Conservation (phyloP, 2,888 invertebrate species). For the Andrena dorsata region DNA sequence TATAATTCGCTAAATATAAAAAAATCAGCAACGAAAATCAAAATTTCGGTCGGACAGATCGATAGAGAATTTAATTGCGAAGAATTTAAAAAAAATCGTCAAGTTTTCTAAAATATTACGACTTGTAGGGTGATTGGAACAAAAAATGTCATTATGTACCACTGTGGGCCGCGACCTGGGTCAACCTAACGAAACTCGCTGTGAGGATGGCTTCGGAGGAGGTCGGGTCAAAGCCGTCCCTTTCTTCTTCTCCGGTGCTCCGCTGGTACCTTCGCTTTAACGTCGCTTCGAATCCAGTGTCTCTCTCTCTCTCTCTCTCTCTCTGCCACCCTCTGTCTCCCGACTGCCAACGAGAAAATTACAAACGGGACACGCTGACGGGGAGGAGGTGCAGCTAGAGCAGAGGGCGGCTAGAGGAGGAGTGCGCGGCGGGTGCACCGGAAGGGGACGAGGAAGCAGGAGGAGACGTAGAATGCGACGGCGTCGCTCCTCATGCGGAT, state of each 20-base stretch:
- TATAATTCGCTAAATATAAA: no score
- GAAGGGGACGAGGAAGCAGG: conserved; percentile 24
- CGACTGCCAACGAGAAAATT: conserved; percentile 70
- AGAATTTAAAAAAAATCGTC: no score
- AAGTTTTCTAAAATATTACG: no score
- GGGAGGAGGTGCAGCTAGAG: conserved; percentile 25
- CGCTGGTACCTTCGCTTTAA: neutral
- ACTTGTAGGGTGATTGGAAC: no score
- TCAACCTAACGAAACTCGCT: conserved; percentile 35
- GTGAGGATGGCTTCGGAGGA: neutral
- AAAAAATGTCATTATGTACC: no score
- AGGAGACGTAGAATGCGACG: conserved; percentile 56
- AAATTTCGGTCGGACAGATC: no score
- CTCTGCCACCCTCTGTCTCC: conserved; percentile 18
- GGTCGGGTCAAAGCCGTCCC: conserved; percentile 18
- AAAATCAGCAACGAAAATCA: no score
- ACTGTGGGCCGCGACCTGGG: conserved; percentile 44
- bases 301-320: neutral
- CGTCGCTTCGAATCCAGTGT: conserved; percentile 3
- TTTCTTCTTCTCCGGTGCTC: neutral
- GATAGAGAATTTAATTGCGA: no score
- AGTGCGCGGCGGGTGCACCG: neutral
- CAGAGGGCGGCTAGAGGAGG: conserved; percentile 5
- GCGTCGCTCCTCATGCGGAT: conserved; percentile 72
- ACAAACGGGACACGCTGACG: conserved; percentile 57